phyloP scores from a whole-genome alignment of 2,888 invertebrate genomes.

The Athalia cordata region DNA sequence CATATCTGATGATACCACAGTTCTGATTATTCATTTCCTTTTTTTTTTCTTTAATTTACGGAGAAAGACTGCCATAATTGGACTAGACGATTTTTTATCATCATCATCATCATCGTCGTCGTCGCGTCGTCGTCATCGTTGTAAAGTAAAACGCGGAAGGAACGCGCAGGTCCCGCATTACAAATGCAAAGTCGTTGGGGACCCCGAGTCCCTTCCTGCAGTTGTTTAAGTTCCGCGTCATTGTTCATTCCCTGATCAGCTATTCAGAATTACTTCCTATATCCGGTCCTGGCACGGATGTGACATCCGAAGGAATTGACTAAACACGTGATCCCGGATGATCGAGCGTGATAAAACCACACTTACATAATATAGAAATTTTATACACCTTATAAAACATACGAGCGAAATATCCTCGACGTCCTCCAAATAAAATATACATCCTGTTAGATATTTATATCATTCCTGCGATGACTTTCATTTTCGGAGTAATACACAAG shows the following conservation, averaged over 20 bases:
- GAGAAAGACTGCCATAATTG: too few species aligned
- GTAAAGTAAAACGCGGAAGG: slow-evolving; percentile 3
- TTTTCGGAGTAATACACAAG: too few species aligned
- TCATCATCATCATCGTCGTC: not conserved
- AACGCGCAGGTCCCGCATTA: slow-evolving; percentile 30
- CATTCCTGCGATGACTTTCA: too few species aligned
- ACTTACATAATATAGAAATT: slow-evolving; percentile 16
- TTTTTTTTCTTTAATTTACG: too few species aligned
- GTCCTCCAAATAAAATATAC: too few species aligned
- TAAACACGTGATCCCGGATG: slow-evolving; percentile 53
- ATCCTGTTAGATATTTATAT: too few species aligned
- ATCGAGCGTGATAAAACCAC: not conserved
- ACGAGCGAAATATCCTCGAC: too few species aligned
- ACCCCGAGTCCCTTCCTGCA: slow-evolving; percentile 55
- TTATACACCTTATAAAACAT: not conserved
- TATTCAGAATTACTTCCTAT: slow-evolving; percentile 68
- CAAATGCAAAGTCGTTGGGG: slow-evolving; percentile 48
- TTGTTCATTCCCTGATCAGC: slow-evolving; percentile 66
- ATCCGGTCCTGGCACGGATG: slow-evolving; percentile 61
- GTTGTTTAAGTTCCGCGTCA: slow-evolving; percentile 60
- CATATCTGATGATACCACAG: not conserved
- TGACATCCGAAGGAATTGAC: slow-evolving; percentile 57
- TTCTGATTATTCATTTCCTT: not conserved
- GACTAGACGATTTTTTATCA: not conserved
- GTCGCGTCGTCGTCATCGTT: not conserved